phyloP scores from a whole-genome alignment of 2,113 vertebrate species.

The Felis chaus region DNA sequence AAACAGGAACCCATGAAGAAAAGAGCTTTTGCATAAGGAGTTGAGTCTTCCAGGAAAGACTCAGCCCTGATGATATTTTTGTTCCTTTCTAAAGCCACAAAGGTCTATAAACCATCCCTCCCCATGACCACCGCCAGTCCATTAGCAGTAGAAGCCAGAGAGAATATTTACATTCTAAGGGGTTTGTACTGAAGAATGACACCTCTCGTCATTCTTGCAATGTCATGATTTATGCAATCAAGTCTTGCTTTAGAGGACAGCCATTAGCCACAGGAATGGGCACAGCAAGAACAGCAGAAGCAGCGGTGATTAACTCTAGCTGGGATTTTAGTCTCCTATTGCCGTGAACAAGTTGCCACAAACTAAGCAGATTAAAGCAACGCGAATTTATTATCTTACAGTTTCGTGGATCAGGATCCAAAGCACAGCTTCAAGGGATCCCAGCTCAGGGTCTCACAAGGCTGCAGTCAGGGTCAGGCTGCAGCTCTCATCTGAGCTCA shows the following conservation, averaged over 20 bases:
- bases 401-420: not conserved
- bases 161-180: not conserved
- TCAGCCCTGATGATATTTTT: not conserved
- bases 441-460: not conserved
- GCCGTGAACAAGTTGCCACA: not conserved
- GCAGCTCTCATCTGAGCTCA: not conserved
- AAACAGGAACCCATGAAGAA: not conserved
- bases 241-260: not conserved
- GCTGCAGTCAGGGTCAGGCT: fast-evolving
- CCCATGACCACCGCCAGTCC: not conserved
- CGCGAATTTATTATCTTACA: not conserved
- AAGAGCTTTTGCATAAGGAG: not conserved
- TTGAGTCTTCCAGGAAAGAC: constrained; percentile 51
- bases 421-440: not conserved
- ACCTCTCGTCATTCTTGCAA: not conserved
- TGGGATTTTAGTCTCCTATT: not conserved
- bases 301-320: not conserved
- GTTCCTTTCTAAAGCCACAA: not conserved
- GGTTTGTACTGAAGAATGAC: not conserved
- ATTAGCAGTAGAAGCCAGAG: not conserved
- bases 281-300: not conserved
- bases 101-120: not conserved
- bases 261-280: not conserved
- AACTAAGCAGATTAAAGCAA: not conserved
- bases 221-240: not conserved